Base-by-base conservation (phyloP, 2,888 invertebrate species). In the Pemphredon lugubris region DNA sequence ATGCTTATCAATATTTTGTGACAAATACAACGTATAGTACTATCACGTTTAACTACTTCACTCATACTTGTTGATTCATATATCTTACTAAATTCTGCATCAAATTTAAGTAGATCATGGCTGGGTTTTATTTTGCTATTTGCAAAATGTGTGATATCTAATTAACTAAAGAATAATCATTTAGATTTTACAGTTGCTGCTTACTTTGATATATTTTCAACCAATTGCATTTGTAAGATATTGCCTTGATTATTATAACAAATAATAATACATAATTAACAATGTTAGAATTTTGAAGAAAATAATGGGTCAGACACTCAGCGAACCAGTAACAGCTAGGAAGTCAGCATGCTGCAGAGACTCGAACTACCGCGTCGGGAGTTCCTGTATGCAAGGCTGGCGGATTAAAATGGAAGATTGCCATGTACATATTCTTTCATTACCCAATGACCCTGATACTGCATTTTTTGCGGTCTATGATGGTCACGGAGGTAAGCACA, bases 331-430 rank as follows among this genome's bases (percentile, higher is more conserved):
- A 77, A 98, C 98, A 23, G 93, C 94, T 75, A 96, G 96, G 91
- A 95, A 96, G 86, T 95, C 96, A 0, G 92, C 95, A 7, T 94
- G 94, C 89, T 95, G 96, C 84, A 94, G 95, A 88, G 95, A 96
- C 88, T 90, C 92, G 23, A 91, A 92, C 37, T 92, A 92, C 77
- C 91, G 92, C 83, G 97, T 99, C 3, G 99, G 97, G n/a, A 97
- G 98, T 0, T 98, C 98, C 16, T 98, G 97, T 88, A 99, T 99
- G 99, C 99, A 99, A 91, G 99, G 99, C 90, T 99, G 99, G 99
- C 92, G 99, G 73, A 95, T 98, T 63, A 97, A 97, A 79, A 99
- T 99, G 99, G 99, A 99, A 91, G 99, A 99, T 91, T 96, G 98
- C 0, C 99, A 99, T 89, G 98, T 98, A 50, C 98, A 98, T 85